Evolutionary conservation across 2,113 vertebrate species (phyloP).

Genomic region (Megaptera novaeangliae): DNA sequence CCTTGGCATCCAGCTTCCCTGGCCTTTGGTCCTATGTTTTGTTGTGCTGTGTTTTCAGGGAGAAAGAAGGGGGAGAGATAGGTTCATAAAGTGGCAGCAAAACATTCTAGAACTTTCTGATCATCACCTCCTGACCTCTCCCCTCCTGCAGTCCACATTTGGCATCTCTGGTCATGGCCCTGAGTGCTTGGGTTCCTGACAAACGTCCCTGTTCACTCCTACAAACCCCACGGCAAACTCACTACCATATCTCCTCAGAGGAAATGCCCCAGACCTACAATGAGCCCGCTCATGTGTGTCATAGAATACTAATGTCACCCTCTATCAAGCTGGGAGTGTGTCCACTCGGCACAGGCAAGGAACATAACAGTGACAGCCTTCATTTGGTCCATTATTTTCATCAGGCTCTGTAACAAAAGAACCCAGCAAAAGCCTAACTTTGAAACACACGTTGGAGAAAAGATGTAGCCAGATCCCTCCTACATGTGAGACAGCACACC

Average conservation of each 20-base stretch:
- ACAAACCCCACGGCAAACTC: background rate
- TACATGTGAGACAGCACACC: background rate
- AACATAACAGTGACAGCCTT: background rate
- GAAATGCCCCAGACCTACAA: background rate
- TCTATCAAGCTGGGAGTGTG: background rate
- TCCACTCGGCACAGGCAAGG: background rate
- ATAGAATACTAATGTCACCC: background rate
- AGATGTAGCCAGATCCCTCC: background rate
- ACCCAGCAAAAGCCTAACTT: background rate
- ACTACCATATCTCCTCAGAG: background rate
- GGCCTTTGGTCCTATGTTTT: background rate
- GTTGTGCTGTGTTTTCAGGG: background rate
- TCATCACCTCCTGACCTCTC: background rate
- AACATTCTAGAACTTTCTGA: constrained; percentile 25
- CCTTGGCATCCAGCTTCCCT: background rate
- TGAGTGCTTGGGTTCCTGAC: background rate
- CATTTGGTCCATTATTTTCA: background rate
- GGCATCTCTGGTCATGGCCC: background rate
- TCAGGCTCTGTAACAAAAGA: background rate
- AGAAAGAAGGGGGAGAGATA: background rate
- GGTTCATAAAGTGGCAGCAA: background rate
- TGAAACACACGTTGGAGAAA: background rate
- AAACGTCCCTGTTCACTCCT: background rate
- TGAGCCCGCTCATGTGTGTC: background rate
- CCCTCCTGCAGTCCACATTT: background rate